These are phyloP conservation scores for Galaxea fascicularis DNA, from an alignment of 92 coral and sea anemone species.

Conservation along the genomic window DNA sequence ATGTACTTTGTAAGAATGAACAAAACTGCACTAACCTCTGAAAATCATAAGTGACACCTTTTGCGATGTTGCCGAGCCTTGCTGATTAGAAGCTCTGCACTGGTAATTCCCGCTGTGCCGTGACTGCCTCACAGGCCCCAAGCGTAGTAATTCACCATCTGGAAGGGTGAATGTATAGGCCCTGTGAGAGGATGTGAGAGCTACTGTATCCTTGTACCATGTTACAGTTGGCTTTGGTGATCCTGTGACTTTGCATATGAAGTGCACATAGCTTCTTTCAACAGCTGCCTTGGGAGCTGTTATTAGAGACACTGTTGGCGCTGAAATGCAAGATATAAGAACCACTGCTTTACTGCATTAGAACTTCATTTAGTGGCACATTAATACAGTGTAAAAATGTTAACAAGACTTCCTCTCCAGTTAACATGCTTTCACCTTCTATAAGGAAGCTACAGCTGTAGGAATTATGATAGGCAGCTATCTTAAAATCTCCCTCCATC, in stretches of 20 bases:
- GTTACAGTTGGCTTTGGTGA: slow-evolving; percentile 73
- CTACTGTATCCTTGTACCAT: slow-evolving; percentile 69
- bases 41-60: slow-evolving; percentile 44
- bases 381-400: too few species aligned
- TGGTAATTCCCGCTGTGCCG: slow-evolving; percentile 63
- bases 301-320: slow-evolving; percentile 71
- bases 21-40: slow-evolving; percentile 21
- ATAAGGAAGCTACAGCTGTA: too few species aligned
- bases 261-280: slow-evolving; percentile 56
- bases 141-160: slow-evolving; percentile 67
- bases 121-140: slow-evolving; percentile 34
- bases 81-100: slow-evolving; percentile 64
- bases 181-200: slow-evolving; percentile 42
- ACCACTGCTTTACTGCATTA: background rate
- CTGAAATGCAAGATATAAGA: slow-evolving; percentile 4
- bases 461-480: too few species aligned
- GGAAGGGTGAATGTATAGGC: slow-evolving; percentile 24
- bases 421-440: too few species aligned
- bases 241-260: slow-evolving; percentile 82
- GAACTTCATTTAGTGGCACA: background rate
- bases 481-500: too few species aligned
- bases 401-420: too few species aligned
- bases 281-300: slow-evolving; percentile 64
- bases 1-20: background rate
- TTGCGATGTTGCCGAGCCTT: slow-evolving; percentile 61